Evolutionary conservation across 2,797 vertebrate species (phyloP).

Genomic region (Scolopax rusticola): DNA sequence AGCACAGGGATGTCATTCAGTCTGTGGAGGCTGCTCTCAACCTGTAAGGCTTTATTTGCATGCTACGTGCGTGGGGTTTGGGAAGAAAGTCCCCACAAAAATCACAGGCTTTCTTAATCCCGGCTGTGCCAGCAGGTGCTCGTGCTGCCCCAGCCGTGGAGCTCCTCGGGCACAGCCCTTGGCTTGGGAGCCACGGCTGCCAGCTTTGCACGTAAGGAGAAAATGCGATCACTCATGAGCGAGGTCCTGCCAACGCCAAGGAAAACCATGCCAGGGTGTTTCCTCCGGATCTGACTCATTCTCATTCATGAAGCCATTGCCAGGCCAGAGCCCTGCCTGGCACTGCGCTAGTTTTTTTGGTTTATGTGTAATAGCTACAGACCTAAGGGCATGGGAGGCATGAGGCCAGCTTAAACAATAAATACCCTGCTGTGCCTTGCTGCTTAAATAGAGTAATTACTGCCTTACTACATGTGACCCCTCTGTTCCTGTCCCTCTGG

Average conservation of each 20-base stretch:
- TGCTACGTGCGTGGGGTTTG: background rate
- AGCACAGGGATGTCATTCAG: background rate
- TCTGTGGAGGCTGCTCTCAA: background rate
- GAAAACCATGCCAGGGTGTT: constrained; percentile 42
- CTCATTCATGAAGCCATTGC: constrained; percentile 52
- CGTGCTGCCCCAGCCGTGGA: rapidly evolving
- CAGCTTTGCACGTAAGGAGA: constrained; percentile 6
- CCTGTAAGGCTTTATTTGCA: background rate
- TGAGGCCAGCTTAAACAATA: constrained; percentile 64
- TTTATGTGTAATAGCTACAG: constrained; percentile 64
- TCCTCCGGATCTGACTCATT: constrained; percentile 45
- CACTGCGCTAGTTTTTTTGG: constrained; percentile 33
- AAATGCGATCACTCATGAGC: constrained; percentile 26
- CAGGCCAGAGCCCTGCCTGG: constrained; percentile 56
- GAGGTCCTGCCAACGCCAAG: background rate
- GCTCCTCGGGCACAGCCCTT: rapidly evolving
- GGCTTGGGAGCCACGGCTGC: background rate
- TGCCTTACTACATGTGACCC: constrained; percentile 56
- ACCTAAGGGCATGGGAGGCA: constrained; percentile 59
- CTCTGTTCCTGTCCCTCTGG: constrained; percentile 56
- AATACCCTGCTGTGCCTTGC: constrained; percentile 58
- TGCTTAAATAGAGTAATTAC: constrained; percentile 59
- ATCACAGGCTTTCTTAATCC: background rate
- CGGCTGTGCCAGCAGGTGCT: rapidly evolving
- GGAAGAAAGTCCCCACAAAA: background rate